Base-by-base conservation (phyloP, 2,113 vertebrate species). In the Arenaria interpres region DNA sequence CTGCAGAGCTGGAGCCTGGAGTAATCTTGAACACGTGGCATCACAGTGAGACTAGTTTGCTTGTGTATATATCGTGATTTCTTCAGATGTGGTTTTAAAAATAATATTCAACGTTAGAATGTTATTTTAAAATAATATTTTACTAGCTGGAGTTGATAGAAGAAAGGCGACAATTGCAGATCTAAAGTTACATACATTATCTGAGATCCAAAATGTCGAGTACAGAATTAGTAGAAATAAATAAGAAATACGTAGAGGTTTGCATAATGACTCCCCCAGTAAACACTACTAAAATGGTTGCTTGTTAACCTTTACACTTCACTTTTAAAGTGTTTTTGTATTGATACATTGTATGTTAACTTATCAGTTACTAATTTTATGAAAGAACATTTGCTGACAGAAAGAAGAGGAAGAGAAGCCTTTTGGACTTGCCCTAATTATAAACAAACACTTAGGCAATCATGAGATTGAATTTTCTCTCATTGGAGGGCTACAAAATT, bases 401-500 rank as follows among this genome's bases (percentile, higher is more conserved):
- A 54, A 74, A 74, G 72, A 79, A 76, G 37, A 68, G 27, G 21
- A 53, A 81, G 46, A 54, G 39, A 82, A 91, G 48, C 2, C 62
- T 93, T 91, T 96, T 93, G 93, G 90, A 91, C 90, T 67, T 83
- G 25, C 67, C 37, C 24, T 90, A 89, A 93, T 92, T 94, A 57
- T 89, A 95, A 93, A 92, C 77, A 97, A 94, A 89, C 66, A 92
- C 68, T 95, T 90, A 87, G 48, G 69, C 62, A 93, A 88, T 95
- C 81, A 89, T 69, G 59, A 72, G 84, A 73, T 67, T 85, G 86
- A 84, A 72, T 92, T 94, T 96, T 56, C 68, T 92, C 35, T 93
- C 62, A 87, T 94, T 92, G 90, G 64, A 93, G 85, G 95, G 79
- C 83, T 88, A 74, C 83, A 90, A 93, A 95, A 93, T 95, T 93